Conservation (phyloP, 2,113 vertebrate genomes). For the Nansenia antarctica region DNA sequence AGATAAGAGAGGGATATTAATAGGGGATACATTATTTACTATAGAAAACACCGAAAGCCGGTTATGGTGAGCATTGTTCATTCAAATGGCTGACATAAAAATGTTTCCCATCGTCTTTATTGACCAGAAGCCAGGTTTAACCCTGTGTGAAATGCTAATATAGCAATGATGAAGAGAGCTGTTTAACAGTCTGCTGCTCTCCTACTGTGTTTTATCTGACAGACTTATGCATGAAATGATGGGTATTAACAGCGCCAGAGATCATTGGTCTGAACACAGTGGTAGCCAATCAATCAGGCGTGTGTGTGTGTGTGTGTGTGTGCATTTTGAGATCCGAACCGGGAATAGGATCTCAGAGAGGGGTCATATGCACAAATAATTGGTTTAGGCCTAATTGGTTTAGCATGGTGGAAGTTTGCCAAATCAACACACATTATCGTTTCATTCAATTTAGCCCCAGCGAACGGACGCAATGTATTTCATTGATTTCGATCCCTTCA, state of each 20-base stretch:
- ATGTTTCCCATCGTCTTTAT: no score
- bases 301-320: neutral
- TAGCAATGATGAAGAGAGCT: neutral
- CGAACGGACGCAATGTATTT: slow-evolving; percentile 20
- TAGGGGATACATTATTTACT: no score
- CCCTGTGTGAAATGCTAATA: neutral
- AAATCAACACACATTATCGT: slow-evolving; percentile 16
- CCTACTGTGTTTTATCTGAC: neutral
- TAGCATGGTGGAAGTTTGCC: slow-evolving; percentile 6
- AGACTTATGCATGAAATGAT: neutral
- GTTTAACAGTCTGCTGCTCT: neutral
- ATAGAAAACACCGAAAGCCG: no score
- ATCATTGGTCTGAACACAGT: neutral
- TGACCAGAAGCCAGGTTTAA: no score
- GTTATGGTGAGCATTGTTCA: no score
- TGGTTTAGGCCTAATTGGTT: neutral
- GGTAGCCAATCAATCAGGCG: neutral
- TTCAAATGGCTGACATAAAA: no score
- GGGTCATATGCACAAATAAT: neutral
- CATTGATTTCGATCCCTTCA: slow-evolving; percentile 8
- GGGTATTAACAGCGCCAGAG: neutral
- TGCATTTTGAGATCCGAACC: neutral
- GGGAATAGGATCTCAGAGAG: neutral
- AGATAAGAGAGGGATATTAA: no score
- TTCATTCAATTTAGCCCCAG: slow-evolving; percentile 11